Evolutionary conservation across 1,140 invertebrate genomes (phyloP).

Genomic region (Apis dorsata): DNA sequence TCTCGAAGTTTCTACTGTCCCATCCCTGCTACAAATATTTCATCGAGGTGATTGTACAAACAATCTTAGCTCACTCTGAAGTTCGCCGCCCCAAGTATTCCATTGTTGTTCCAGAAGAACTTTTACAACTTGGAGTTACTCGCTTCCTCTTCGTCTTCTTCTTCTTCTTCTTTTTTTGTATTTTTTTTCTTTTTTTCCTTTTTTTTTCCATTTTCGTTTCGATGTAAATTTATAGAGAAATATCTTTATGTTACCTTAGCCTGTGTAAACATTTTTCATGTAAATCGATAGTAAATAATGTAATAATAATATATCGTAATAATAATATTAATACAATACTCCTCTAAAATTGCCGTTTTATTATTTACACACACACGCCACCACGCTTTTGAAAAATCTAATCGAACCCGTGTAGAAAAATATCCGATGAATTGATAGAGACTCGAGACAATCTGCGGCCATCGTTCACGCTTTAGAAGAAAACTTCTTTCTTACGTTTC

Average conservation of each 20-base stretch:
- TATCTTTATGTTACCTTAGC: slow-evolving; percentile 25
- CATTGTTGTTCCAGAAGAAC: too few species aligned
- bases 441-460: slow-evolving; percentile 16
- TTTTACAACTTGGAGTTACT: too few species aligned
- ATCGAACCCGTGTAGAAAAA: slow-evolving; percentile 33
- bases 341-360: slow-evolving; percentile 7
- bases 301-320: slow-evolving; percentile 19
- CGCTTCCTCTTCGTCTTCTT: too few species aligned
- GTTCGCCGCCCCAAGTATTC: too few species aligned
- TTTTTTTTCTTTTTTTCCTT: neutral
- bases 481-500: neutral
- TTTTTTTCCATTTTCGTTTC: neutral
- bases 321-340: slow-evolving; percentile 33
- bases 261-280: slow-evolving; percentile 28
- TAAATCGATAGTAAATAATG: slow-evolving; percentile 36
- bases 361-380: slow-evolving; percentile 14
- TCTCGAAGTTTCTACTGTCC: too few species aligned
- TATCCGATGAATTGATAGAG: slow-evolving; percentile 28
- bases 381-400: slow-evolving; percentile 27
- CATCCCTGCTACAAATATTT: too few species aligned
- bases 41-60: too few species aligned
- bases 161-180: neutral
- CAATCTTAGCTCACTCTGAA: too few species aligned
- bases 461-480: slow-evolving; percentile 21
- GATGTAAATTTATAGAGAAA: slow-evolving; percentile 38